Evolutionary conservation across 2,113 vertebrate genomes (phyloP), one percentile per base, ranked within the genome.

Genomic region (Osmerus eperlanus): DNA sequence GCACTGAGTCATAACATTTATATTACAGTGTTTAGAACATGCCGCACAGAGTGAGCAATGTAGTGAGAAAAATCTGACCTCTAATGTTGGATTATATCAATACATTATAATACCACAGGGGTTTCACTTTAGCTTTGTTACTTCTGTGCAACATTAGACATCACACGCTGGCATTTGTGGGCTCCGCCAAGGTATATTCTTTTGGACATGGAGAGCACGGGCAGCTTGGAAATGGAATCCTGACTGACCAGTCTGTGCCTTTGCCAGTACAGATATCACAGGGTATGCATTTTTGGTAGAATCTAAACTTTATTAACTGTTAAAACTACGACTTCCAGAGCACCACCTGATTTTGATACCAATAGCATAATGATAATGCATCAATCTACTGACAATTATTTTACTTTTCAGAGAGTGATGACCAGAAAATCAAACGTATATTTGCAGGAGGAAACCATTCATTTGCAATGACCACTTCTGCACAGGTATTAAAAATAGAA

Each of bases 361-460:
- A 21, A 7, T 2, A 59, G 56, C 56, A 59, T 11, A 11, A 25
- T 60, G 58, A 60, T 21, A 52, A 28, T 19, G 13, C 29, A 12
- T 32, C 32, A 53, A 67, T 19, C 4, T 0, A 19, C n/a, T 15
- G 7, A 68, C 29, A 65, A 21, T 58, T 59, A 8, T 41, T 19
- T 59, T 4, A 29, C 6, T 7, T 74, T 83, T 3, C 79, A 91
- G 90, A 75, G 3, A 16, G 16, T 36, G 29, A 1, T 13, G 59
- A 16, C 13, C 14, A 0, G 0, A 18, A 2, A 71, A 67, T 89
- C 18, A n/a, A 32, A 68, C 77, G 78, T 59, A 76, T 92, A 61
- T 80, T 73, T 11, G 87, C 87, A 21, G 90, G 86, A 62, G 84
- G 71, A 76, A 82, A 90, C 73, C 58, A 74, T 66, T 91, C 88